Evolutionary conservation across 2,797 vertebrate species (phyloP).

Genomic region (Thalassophryne amazonica): DNA sequence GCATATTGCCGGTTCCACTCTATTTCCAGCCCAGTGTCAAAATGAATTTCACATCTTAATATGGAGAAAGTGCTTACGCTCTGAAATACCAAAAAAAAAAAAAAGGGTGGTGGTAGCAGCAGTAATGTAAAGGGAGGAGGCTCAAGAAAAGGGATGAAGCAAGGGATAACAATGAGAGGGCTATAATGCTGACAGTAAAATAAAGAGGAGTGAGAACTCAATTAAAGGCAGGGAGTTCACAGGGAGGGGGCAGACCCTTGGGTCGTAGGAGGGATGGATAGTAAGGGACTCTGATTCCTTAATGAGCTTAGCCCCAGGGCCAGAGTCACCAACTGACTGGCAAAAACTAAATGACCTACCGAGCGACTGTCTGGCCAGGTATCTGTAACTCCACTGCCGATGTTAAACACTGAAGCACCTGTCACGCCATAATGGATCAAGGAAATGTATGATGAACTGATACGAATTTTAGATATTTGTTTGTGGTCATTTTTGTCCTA

Average conservation of each 20-base stretch:
- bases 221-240: slow-evolving; percentile 88
- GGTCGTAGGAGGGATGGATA: slow-evolving; percentile 84
- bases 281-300: slow-evolving; percentile 80
- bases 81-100: slow-evolving; percentile 71
- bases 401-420: slow-evolving; percentile 4
- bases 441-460: slow-evolving; percentile 20
- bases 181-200: slow-evolving; percentile 85
- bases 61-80: slow-evolving; percentile 89
- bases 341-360: slow-evolving; percentile 45
- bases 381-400: slow-evolving; percentile 24
- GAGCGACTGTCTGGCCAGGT: slow-evolving; percentile 22
- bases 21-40: slow-evolving; percentile 79
- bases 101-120: slow-evolving; percentile 48
- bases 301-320: slow-evolving; percentile 74
- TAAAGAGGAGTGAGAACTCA: slow-evolving; percentile 82
- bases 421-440: too few relatives aligned
- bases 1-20: slow-evolving; percentile 68
- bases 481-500: too few relatives aligned
- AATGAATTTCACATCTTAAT: slow-evolving; percentile 87
- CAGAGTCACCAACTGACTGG: slow-evolving; percentile 54
- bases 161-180: slow-evolving; percentile 67
- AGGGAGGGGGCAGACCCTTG: slow-evolving; percentile 81
- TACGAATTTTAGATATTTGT: too few relatives aligned
- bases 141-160: slow-evolving; percentile 42
- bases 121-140: slow-evolving; percentile 50